Conservation (phyloP, 2,888 invertebrate species). For the Dascillus cervinus region DNA sequence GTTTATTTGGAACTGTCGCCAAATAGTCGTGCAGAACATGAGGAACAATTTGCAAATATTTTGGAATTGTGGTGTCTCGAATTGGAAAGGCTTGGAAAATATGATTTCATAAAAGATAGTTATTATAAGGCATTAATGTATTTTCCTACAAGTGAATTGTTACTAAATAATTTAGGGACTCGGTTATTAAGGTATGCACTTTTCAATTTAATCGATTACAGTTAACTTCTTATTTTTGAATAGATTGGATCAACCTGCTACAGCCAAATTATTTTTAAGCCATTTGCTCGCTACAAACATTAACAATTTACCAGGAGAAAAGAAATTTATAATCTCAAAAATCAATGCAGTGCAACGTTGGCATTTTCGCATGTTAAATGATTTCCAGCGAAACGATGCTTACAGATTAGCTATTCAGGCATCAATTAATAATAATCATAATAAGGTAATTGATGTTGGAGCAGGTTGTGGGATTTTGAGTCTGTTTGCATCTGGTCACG, state of each 20-base stretch:
- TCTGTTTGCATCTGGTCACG: slow-evolving; percentile 49
- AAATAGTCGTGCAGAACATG: slow-evolving; percentile 20
- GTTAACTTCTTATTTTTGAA: slow-evolving; percentile 9
- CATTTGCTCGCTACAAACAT: slow-evolving; percentile 19
- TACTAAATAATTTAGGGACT: slow-evolving; percentile 46
- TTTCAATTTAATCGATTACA: not conserved
- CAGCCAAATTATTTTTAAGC: slow-evolving; percentile 30
- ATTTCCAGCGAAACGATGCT: slow-evolving; percentile 56
- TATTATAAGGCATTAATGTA: slow-evolving; percentile 41
- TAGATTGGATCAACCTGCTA: slow-evolving; percentile 29
- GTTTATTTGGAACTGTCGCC: slow-evolving; percentile 27
- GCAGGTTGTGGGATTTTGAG: slow-evolving; percentile 70
- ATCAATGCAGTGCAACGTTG: slow-evolving; percentile 66
- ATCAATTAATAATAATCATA: slow-evolving; percentile 44
- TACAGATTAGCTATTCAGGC: slow-evolving; percentile 56
- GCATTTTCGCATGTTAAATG: slow-evolving; percentile 81
- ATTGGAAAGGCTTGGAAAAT: slow-evolving; percentile 30
- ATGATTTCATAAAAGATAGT: slow-evolving; percentile 37
- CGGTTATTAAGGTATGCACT: slow-evolving; percentile 43
- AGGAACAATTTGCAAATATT: slow-evolving; percentile 24
- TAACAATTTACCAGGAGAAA: slow-evolving; percentile 41
- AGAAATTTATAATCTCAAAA: slow-evolving; percentile 60
- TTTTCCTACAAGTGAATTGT: slow-evolving; percentile 43
- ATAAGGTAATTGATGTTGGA: slow-evolving; percentile 65
- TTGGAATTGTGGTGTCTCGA: slow-evolving; percentile 27